phyloP scores from a whole-genome alignment of 2,888 invertebrate species.

The Lottia scabra region DNA sequence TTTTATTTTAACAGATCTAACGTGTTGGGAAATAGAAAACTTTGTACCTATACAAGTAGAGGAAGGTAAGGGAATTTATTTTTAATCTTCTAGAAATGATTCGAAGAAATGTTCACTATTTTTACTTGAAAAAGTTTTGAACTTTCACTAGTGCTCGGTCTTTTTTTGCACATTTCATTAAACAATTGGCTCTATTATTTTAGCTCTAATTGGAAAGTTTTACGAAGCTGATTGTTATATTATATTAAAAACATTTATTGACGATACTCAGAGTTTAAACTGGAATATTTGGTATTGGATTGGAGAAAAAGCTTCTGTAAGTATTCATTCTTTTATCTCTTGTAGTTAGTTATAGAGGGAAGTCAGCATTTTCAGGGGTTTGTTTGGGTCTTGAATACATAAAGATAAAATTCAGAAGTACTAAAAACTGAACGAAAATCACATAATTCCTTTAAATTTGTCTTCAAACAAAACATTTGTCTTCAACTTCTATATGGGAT shows the following conservation, averaged over 20 bases:
- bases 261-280: conserved; percentile 81
- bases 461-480: too few species aligned
- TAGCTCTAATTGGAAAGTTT: conserved; percentile 94
- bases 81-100: too few species aligned
- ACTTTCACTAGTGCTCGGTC: neutral
- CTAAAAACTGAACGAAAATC: too few species aligned
- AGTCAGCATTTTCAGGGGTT: too few species aligned
- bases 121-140: too few species aligned
- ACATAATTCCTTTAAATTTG: too few species aligned
- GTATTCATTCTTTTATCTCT: conserved; percentile 35
- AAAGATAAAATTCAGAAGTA: too few species aligned
- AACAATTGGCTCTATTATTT: neutral
- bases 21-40: conserved; percentile 99
- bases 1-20: conserved; percentile 74
- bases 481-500: too few species aligned
- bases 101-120: too few species aligned
- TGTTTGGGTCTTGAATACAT: too few species aligned
- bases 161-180: too few species aligned
- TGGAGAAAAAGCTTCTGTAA: conserved; percentile 91
- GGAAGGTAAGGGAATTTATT: conserved; percentile 58
- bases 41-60: conserved; percentile 93
- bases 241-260: conserved; percentile 86
- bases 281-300: conserved; percentile 99
- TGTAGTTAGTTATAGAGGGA: neutral
- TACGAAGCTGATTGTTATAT: conserved; percentile 99